phyloP scores from a whole-genome alignment of 2,113 vertebrate genomes.

The Petroica traversi region DNA sequence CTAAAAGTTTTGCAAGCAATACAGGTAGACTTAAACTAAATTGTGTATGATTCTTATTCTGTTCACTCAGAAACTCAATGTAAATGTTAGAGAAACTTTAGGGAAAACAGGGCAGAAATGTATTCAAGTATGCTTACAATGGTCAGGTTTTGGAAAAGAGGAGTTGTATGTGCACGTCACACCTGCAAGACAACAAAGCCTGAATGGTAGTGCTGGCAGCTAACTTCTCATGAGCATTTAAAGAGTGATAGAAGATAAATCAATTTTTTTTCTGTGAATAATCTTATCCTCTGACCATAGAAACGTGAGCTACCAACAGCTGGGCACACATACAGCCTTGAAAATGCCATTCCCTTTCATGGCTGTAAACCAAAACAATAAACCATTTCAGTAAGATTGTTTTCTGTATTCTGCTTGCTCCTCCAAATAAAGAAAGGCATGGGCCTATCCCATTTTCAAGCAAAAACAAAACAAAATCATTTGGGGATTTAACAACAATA shows the following conservation, averaged over 20 bases:
- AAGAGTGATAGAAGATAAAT: background rate
- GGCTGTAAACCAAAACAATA: constrained; percentile 47
- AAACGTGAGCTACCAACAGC: background rate
- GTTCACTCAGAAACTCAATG: background rate
- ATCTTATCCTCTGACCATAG: background rate
- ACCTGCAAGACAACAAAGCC: background rate
- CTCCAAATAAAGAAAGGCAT: background rate
- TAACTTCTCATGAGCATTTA: constrained; percentile 15
- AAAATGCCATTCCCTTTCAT: background rate
- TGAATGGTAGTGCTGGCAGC: background rate
- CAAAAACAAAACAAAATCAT: constrained; percentile 16
- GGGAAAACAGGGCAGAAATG: constrained; percentile 31
- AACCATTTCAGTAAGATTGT: constrained; percentile 17
- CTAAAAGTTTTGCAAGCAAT: background rate
- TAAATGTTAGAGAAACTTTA: constrained; percentile 27
- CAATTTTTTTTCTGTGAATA: background rate
- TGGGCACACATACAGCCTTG: background rate
- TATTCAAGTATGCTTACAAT: constrained; percentile 13
- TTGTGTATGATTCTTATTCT: background rate
- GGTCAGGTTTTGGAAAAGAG: background rate
- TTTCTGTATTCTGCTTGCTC: constrained; percentile 19
- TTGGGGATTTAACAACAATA: constrained; percentile 11
- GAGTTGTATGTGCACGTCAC: background rate
- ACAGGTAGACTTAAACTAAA: background rate
- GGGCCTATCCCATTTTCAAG: constrained; percentile 1